These are phyloP conservation scores for Rana temporaria DNA, from an alignment of 2,113 vertebrate species.

Conservation along the genomic window DNA sequence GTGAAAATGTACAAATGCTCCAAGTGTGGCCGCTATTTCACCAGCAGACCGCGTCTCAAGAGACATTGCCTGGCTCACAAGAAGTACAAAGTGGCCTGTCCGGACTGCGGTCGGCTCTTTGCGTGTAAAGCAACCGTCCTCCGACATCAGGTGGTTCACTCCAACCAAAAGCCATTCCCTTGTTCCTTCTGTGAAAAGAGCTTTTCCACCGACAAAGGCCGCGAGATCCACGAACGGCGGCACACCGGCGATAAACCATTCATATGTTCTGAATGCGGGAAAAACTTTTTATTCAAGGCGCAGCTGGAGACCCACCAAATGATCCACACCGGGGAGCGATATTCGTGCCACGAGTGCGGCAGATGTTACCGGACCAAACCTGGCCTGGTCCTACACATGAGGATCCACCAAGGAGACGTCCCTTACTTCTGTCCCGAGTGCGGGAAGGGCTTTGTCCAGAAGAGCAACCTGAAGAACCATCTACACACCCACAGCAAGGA, in stretches of 20 bases:
- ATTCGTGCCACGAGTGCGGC: not conserved
- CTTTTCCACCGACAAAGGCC: not conserved
- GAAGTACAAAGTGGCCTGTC: not conserved
- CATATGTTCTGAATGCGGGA: not conserved
- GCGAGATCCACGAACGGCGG: not conserved
- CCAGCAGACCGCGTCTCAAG: conserved; percentile 61
- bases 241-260: not conserved
- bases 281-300: not conserved
- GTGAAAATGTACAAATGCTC: no score
- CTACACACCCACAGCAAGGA: conserved; percentile 59
- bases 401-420: not conserved
- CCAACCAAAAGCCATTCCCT: not conserved
- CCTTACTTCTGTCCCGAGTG: conserved; percentile 60
- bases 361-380: not conserved
- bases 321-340: not conserved
- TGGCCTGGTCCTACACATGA: not conserved
- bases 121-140: not conserved
- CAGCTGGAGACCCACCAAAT: not conserved
- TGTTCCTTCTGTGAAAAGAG: not conserved
- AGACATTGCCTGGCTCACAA: conserved; percentile 15
- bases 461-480: conserved; percentile 60
- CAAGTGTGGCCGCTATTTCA: conserved; percentile 58
- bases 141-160: not conserved
- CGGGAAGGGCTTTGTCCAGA: conserved; percentile 62
- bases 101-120: not conserved